Evolutionary conservation across 2,797 vertebrate species (phyloP).

Genomic region (Chaenodraco wilsoni): DNA sequence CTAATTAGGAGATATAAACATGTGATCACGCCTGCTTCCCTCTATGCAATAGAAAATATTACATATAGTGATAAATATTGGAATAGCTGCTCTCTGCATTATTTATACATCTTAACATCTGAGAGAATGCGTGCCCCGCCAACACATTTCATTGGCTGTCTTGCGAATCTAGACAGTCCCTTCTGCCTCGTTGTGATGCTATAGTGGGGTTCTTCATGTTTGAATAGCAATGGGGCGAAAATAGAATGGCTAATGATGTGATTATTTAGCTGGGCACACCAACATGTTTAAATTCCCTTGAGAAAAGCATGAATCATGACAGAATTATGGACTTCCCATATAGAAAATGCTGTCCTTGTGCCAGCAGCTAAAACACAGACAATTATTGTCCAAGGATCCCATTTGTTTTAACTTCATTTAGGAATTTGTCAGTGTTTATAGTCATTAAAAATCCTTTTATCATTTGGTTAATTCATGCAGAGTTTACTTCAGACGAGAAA

Average conservation of each 20-base stretch:
- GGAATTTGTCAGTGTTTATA: constrained; percentile 78
- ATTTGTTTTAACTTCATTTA: constrained; percentile 68
- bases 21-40: constrained; percentile 34
- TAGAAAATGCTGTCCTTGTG: constrained; percentile 46
- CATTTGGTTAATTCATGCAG: constrained; percentile 78
- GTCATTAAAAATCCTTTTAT: constrained; percentile 76
- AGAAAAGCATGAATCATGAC: constrained; percentile 53
- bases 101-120: constrained; percentile 81
- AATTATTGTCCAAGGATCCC: constrained; percentile 63
- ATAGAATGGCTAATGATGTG: constrained; percentile 71
- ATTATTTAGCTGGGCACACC: constrained; percentile 68
- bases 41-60: constrained; percentile 64
- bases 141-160: constrained; percentile 68
- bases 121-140: constrained; percentile 66
- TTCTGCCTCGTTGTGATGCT: constrained; percentile 63
- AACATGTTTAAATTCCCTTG: constrained; percentile 66
- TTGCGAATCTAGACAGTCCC: constrained; percentile 65
- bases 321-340: constrained; percentile 53
- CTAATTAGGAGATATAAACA: constrained; percentile 39
- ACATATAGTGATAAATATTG: constrained; percentile 77
- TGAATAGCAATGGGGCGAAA: constrained; percentile 69
- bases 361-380: constrained; percentile 17
- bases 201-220: constrained; percentile 69
- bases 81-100: constrained; percentile 77
- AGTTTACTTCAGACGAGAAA: constrained; percentile 63